A percentile compares a stretch with the other conserved stretches of the same genome.
Conservation (phyloP, 2,888 invertebrate species). For the Amphipyra tragopoginis region DNA sequence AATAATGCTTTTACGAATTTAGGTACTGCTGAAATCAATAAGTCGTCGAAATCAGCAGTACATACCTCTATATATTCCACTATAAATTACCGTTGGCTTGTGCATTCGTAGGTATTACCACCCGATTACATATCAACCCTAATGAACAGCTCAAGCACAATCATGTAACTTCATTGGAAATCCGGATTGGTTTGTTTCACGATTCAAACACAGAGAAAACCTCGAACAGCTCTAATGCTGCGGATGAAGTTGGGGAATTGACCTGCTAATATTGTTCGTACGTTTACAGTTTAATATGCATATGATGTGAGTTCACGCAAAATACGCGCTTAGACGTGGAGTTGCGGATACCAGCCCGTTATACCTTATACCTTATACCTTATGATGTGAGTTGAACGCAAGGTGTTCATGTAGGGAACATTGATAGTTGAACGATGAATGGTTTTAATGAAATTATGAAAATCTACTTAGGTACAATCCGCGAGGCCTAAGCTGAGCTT, state of each 20-base stretch:
- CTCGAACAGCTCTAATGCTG: conserved; percentile 9
- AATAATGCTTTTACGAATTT: background rate
- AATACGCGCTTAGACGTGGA: too few relatives aligned
- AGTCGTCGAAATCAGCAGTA: background rate
- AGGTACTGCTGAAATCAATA: background rate
- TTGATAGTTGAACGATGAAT: too few relatives aligned
- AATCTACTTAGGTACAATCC: too few relatives aligned
- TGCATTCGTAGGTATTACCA: conserved; percentile 1
- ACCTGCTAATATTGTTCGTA: conserved; percentile 21
- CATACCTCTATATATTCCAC: background rate
- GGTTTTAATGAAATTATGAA: too few relatives aligned
- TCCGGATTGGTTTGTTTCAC: conserved; percentile 29
- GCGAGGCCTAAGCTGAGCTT: too few relatives aligned
- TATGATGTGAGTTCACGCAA: too few relatives aligned
- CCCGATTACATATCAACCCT: conserved; percentile 18
- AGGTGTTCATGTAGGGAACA: too few relatives aligned
- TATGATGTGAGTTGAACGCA: background rate
- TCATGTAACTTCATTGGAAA: conserved; percentile 23
- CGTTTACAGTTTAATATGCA: conserved; percentile 7
- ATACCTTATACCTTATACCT: too few relatives aligned
- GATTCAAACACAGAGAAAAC: conserved; percentile 24
- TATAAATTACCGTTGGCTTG: conserved; percentile 5
- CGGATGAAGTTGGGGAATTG: conserved; percentile 25
- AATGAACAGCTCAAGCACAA: conserved; percentile 31
- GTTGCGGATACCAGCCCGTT: too few relatives aligned